phyloP scores from a whole-genome alignment of 2,888 invertebrate species.

The Cheilosia impressa region DNA sequence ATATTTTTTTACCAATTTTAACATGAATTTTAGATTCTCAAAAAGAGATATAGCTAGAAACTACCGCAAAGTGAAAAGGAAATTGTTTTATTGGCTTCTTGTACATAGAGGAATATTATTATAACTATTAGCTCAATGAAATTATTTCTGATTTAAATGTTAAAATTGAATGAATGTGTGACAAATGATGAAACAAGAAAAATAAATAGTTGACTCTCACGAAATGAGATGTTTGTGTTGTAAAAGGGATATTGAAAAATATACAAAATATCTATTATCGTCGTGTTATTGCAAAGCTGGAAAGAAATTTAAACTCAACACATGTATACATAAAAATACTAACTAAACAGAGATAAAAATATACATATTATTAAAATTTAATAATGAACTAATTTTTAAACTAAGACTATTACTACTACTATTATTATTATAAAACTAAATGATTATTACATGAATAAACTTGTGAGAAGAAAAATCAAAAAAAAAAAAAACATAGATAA shows the following conservation, averaged over 20 bases:
- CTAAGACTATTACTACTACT: constrained; percentile 63
- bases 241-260: constrained; percentile 38
- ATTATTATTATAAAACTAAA: constrained; percentile 40
- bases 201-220: constrained; percentile 23
- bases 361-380: constrained; percentile 53
- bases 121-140: constrained; percentile 52
- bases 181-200: constrained; percentile 5
- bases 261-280: constrained; percentile 30
- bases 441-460: constrained; percentile 46
- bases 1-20: constrained; percentile 48
- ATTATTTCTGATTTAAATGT: constrained; percentile 35
- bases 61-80: constrained; percentile 10
- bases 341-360: constrained; percentile 46
- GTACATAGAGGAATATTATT: constrained; percentile 62
- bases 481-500: constrained; percentile 40
- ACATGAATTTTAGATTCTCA: constrained; percentile 48
- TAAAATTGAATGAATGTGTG: constrained; percentile 47
- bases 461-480: constrained; percentile 63
- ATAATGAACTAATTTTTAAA: constrained; percentile 68
- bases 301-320: constrained; percentile 50
- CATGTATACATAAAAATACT: constrained; percentile 53
- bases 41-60: constrained; percentile 17
- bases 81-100: constrained; percentile 57
- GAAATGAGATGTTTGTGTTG: constrained; percentile 45
- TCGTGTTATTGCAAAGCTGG: constrained; percentile 60